Evolutionary conservation across 1,140 invertebrate species (phyloP).

Genomic region (Asobara japonica): DNA sequence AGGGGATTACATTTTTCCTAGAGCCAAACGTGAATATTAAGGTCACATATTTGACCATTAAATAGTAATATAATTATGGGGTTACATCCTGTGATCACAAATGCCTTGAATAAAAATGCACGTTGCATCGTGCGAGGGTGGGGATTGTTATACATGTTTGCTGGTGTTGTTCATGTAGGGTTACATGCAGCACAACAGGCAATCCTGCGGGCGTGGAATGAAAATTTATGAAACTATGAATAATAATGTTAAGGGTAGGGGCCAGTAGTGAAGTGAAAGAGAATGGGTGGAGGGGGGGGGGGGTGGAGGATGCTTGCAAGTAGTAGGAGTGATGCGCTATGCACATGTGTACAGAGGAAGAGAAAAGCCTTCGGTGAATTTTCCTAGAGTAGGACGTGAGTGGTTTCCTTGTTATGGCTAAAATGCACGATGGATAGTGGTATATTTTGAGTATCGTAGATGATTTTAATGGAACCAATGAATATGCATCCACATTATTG

Average conservation of each 20-base stretch:
- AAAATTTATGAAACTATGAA: slow-evolving; percentile 64
- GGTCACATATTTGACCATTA: too few relatives aligned
- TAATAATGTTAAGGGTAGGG: slow-evolving; percentile 52
- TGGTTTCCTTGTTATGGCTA: slow-evolving; percentile 6
- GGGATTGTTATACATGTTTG: background rate
- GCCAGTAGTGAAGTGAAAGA: slow-evolving; percentile 17
- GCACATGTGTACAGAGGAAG: background rate
- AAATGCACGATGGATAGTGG: background rate
- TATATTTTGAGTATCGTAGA: too few relatives aligned
- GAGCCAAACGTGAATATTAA: too few relatives aligned
- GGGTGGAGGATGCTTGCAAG: too few relatives aligned
- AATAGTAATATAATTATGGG: too few relatives aligned
- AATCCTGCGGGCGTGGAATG: slow-evolving; percentile 44
- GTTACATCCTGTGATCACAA: too few relatives aligned
- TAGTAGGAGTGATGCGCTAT: background rate
- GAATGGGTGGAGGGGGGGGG: background rate
- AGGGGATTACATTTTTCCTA: too few relatives aligned
- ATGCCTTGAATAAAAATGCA: background rate
- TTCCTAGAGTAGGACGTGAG: background rate
- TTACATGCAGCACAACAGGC: slow-evolving; percentile 42
- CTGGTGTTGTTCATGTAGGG: slow-evolving; percentile 1
- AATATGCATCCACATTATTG: too few relatives aligned
- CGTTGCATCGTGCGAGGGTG: background rate
- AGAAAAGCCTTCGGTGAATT: background rate
- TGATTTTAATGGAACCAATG: too few relatives aligned